Conservation (phyloP, 2,113 vertebrate genomes). For the Murina feae region DNA sequence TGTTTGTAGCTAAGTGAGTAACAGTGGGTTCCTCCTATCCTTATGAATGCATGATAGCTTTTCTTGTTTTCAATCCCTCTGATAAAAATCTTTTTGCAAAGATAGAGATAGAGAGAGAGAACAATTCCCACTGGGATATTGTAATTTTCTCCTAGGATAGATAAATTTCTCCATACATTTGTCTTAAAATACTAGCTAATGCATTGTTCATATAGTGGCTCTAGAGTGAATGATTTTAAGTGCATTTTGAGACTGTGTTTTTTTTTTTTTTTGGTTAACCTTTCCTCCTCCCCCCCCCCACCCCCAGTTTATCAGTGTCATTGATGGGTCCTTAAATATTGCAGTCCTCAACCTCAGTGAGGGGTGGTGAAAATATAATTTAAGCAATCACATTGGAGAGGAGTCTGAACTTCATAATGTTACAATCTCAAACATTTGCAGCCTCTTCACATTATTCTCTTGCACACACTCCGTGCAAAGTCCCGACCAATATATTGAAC, state of each 20-base stretch:
- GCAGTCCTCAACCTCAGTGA: neutral
- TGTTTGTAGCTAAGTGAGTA: slow-evolving; percentile 55
- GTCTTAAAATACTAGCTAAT: neutral
- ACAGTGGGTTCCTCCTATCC: neutral
- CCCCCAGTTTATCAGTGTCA: neutral
- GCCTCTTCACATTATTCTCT: neutral
- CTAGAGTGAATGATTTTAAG: neutral
- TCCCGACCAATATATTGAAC: neutral
- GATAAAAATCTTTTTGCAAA: slow-evolving; percentile 24
- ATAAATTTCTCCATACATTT: neutral
- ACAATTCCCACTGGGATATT: neutral
- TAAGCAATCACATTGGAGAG: neutral
- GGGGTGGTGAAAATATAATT: neutral
- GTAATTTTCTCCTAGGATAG: neutral
- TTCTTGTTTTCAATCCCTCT: slow-evolving; percentile 32
- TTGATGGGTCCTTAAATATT: neutral
- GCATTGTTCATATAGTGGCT: neutral
- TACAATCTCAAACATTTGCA: neutral
- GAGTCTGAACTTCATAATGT: neutral
- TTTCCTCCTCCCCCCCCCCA: too few relatives aligned
- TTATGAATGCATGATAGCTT: slow-evolving; percentile 20
- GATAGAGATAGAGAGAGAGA: neutral
- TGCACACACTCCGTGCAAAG: neutral
- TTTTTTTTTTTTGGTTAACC: neutral
- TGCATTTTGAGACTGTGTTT: neutral